These are phyloP conservation scores for Characodon lateralis DNA, from an alignment of 2,797 vertebrate genomes.

Conservation along the genomic window DNA sequence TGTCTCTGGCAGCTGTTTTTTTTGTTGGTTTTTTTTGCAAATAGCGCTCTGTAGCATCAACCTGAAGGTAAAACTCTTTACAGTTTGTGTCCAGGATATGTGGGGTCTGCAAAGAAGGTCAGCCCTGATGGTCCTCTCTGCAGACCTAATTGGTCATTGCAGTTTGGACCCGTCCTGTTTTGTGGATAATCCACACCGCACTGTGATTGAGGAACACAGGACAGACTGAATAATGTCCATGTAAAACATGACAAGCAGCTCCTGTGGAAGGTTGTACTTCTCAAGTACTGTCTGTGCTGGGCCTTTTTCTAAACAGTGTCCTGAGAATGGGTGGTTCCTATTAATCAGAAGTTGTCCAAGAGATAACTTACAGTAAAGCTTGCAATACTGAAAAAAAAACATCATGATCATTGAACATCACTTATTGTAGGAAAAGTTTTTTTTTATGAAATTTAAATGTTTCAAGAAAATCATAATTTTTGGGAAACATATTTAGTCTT, in stretches of 20 bases:
- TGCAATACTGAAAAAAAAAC: neutral
- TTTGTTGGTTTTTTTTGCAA: too few relatives aligned
- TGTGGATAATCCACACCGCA: neutral
- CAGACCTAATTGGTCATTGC: neutral
- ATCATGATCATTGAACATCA: neutral
- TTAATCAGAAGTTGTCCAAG: neutral
- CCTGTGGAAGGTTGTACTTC: neutral
- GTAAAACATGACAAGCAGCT: neutral
- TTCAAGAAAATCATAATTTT: neutral
- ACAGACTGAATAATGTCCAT: neutral
- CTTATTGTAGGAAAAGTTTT: neutral
- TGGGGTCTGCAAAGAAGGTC: too few relatives aligned
- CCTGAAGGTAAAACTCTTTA: too few relatives aligned
- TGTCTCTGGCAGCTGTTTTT: too few relatives aligned
- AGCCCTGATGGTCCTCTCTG: too few relatives aligned
- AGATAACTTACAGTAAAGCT: neutral
- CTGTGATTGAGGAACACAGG: neutral
- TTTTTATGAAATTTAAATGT: conserved; percentile 1
- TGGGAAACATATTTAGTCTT: neutral
- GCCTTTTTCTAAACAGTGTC: too few relatives aligned
- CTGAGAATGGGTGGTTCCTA: too few relatives aligned
- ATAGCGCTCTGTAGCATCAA: too few relatives aligned
- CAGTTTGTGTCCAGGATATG: too few relatives aligned
- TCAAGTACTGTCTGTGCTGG: too few relatives aligned
- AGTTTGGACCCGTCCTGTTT: neutral